Percentiles rank a stretch among this genome's conserved stretches.
phyloP scores from a whole-genome alignment of 2,888 invertebrate species.

The Cephonodes hylas region DNA sequence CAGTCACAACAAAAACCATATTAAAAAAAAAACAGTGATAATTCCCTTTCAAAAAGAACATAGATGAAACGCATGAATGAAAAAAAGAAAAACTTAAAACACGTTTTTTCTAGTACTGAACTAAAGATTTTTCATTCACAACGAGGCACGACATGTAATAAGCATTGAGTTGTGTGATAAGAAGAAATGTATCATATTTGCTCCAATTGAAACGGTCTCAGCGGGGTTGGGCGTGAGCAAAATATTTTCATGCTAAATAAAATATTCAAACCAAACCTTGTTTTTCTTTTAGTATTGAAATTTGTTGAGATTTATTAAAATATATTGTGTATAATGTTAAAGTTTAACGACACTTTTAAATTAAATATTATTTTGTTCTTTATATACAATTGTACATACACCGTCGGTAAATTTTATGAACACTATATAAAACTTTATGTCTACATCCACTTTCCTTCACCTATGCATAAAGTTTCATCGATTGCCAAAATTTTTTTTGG shows the following conservation, averaged over 20 bases:
- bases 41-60: no score
- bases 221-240: slow-evolving; percentile 28
- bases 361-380: not conserved
- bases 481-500: no score
- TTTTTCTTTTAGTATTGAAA: not conserved
- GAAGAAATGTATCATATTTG: slow-evolving; percentile 43
- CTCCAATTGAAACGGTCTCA: slow-evolving; percentile 36
- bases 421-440: no score
- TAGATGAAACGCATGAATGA: no score
- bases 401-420: no score
- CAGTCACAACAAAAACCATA: no score
- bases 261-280: not conserved
- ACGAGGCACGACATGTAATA: not conserved
- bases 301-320: not conserved
- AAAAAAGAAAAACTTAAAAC: not conserved
- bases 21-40: no score
- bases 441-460: no score
- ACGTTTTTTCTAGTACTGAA: not conserved
- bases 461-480: no score
- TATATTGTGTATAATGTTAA: not conserved
- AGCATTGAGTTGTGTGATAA: slow-evolving; percentile 14
- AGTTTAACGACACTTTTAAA: not conserved
- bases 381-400: no score
- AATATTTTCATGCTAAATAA: slow-evolving; percentile 19
- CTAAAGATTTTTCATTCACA: no score